Conservation (phyloP, 1,140 invertebrate species). For the Orchesella cincta region DNA sequence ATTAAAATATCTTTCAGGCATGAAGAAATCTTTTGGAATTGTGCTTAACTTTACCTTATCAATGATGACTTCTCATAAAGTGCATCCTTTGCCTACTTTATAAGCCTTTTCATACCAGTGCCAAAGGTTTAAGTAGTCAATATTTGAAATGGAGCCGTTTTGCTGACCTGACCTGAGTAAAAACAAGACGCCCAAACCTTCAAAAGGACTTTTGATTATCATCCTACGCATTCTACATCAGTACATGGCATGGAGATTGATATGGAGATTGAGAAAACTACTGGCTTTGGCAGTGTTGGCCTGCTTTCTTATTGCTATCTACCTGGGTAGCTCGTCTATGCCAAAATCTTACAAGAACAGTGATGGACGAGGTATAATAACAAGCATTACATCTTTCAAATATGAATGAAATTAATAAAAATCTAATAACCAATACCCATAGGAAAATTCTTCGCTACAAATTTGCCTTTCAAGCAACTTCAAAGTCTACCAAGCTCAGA, state of each 20-base stretch:
- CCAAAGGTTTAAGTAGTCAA: too few relatives aligned
- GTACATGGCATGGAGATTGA: constrained; percentile 42
- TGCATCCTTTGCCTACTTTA: too few relatives aligned
- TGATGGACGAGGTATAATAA: constrained; percentile 9
- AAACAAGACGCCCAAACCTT: not conserved
- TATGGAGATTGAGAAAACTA: constrained; percentile 32
- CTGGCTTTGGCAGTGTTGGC: constrained; percentile 29
- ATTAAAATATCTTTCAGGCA: too few relatives aligned
- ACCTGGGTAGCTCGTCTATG: constrained; percentile 34
- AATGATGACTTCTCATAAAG: too few relatives aligned
- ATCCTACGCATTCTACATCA: too few relatives aligned
- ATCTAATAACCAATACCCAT: not conserved
- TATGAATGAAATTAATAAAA: too few relatives aligned
- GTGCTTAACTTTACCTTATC: too few relatives aligned
- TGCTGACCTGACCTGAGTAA: not conserved
- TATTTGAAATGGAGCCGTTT: not conserved
- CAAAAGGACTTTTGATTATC: too few relatives aligned
- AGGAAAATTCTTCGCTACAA: constrained; percentile 21
- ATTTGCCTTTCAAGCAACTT: not conserved
- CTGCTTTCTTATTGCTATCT: constrained; percentile 38
- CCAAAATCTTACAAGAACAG: not conserved
- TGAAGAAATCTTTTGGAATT: too few relatives aligned
- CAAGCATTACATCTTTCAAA: not conserved
- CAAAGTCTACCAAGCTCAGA: not conserved
- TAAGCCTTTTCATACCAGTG: too few relatives aligned